Conservation (phyloP, 2,888 invertebrate genomes). For the Diabrotica balteata region DNA sequence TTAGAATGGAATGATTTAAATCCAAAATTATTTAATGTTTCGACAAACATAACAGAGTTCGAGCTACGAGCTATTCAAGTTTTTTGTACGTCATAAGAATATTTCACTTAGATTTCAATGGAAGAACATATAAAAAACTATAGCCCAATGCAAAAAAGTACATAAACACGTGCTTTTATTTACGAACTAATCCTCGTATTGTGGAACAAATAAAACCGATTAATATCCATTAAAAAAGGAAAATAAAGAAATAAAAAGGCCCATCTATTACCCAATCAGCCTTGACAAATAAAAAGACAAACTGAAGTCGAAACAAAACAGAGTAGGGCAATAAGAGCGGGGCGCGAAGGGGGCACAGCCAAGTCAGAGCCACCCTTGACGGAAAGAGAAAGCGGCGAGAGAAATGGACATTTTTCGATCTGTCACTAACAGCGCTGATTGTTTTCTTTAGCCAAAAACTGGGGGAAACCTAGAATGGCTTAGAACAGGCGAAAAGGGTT, state of each 20-base stretch:
- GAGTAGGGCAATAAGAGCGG: constrained; percentile 23
- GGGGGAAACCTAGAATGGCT: constrained; percentile 22
- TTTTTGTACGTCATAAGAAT: too few relatives aligned
- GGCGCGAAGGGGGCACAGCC: constrained; percentile 18
- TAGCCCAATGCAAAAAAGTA: too few relatives aligned
- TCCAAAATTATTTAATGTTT: too few relatives aligned
- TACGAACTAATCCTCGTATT: too few relatives aligned
- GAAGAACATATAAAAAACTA: too few relatives aligned
- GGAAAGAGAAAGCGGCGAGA: constrained; percentile 18
- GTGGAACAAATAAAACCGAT: too few relatives aligned
- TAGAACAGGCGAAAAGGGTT: constrained; percentile 42
- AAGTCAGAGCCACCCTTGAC: constrained; percentile 8
- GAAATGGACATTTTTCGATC: constrained; percentile 36
- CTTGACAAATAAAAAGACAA: constrained; percentile 33
- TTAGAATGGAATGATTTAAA: too few relatives aligned
- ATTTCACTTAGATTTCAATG: too few relatives aligned
- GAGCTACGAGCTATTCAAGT: too few relatives aligned
- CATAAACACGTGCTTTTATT: too few relatives aligned
- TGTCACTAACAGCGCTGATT: constrained; percentile 35
- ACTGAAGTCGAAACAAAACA: constrained; percentile 33
- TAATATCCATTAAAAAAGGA: too few relatives aligned
- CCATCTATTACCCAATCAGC: constrained; percentile 28
- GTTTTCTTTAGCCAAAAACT: constrained; percentile 27
- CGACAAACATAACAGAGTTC: too few relatives aligned
- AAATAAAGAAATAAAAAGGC: constrained; percentile 12